Evolutionary conservation across 1,140 invertebrate genomes (phyloP).

Genomic region (Maniola jurtina): DNA sequence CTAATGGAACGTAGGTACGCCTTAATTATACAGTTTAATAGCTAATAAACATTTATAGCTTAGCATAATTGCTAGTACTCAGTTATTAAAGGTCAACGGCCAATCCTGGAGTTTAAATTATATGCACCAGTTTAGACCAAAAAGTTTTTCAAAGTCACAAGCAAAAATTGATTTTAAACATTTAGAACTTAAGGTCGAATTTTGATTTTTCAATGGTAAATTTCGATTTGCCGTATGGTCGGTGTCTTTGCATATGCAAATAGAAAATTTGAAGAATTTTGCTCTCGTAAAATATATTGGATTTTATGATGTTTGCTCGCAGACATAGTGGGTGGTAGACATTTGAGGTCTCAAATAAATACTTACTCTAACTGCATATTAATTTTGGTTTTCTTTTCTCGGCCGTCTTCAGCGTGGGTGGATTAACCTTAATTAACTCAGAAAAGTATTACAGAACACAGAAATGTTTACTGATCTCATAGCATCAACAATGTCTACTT

Average conservation of each 20-base stretch:
- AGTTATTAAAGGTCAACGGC: constrained; percentile 46
- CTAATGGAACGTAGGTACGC: not conserved
- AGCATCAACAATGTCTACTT: not conserved
- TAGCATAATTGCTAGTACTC: constrained; percentile 15
- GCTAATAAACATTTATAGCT: constrained; percentile 16
- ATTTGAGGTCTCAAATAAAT: constrained; percentile 21
- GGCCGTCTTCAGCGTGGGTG: constrained; percentile 6
- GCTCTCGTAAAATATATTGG: constrained; percentile 32
- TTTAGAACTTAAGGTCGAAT: constrained; percentile 1
- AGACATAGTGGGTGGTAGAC: constrained; percentile 11
- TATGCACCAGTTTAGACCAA: constrained; percentile 61
- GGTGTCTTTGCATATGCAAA: constrained; percentile 35
- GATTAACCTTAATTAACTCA: constrained; percentile 3
- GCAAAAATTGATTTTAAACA: constrained; percentile 26
- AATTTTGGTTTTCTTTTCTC: constrained; percentile 10
- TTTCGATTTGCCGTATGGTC: constrained; percentile 21
- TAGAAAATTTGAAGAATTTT: constrained; percentile 43
- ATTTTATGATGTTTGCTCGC: constrained; percentile 33
- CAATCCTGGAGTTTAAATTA: constrained; percentile 43
- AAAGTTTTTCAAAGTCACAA: constrained; percentile 16
- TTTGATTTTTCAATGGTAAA: not conserved
- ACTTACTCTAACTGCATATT: constrained; percentile 24
- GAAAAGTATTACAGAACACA: not conserved
- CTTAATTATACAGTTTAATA: constrained; percentile 1
- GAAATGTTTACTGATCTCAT: too few species aligned